Conservation (phyloP, 2,113 vertebrate species). For the Rafetus swinhoei region DNA sequence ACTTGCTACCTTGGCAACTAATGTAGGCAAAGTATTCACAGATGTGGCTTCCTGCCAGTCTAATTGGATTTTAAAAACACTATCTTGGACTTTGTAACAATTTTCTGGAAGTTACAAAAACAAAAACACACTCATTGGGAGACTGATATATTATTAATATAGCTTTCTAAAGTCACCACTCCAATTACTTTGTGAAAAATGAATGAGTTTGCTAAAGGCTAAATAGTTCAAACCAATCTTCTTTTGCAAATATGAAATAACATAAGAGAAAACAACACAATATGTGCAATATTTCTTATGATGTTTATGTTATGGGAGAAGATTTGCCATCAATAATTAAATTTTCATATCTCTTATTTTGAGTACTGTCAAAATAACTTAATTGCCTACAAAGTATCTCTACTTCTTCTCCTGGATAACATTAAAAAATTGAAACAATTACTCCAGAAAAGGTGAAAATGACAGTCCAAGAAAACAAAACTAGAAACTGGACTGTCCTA, state of each 20-base stretch:
- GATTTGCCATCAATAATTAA: background rate
- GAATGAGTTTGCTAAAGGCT: constrained; percentile 9
- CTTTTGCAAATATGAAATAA: background rate
- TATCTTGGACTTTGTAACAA: background rate
- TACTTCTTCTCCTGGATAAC: background rate
- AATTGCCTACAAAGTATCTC: background rate
- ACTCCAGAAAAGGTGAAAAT: background rate
- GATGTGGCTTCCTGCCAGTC: background rate
- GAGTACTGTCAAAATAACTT: background rate
- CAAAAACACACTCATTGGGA: background rate
- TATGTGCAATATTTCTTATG: background rate
- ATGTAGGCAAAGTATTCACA: background rate
- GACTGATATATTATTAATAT: background rate
- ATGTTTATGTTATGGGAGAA: constrained; percentile 16
- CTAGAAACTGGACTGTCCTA: background rate
- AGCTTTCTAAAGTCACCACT: background rate
- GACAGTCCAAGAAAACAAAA: background rate
- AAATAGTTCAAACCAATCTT: background rate
- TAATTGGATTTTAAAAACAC: background rate
- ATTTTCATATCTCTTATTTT: background rate
- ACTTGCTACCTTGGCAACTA: background rate
- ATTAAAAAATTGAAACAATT: background rate
- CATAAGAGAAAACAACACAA: background rate
- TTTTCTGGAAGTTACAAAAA: constrained; percentile 37
- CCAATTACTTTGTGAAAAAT: constrained; percentile 15